Evolutionary conservation across 2,113 vertebrate species (phyloP).

Genomic region (Ceyx melanurus): DNA sequence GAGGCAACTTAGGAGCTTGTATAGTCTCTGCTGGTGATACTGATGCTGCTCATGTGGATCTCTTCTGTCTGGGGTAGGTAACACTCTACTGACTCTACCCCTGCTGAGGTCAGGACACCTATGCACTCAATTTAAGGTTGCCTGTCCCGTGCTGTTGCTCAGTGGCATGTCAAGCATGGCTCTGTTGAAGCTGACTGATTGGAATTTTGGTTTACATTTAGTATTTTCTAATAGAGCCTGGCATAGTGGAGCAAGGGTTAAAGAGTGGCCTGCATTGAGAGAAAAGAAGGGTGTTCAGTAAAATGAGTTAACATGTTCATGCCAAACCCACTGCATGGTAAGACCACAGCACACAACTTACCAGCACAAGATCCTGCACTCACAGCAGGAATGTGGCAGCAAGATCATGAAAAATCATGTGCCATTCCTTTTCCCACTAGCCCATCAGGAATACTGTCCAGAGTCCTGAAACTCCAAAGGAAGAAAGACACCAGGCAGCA

Average conservation of each 20-base stretch:
- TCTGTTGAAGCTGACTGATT: not conserved
- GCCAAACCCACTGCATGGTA: not conserved
- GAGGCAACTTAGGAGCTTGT: not conserved
- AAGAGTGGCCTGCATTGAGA: not conserved
- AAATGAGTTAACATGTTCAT: not conserved
- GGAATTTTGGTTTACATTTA: not conserved
- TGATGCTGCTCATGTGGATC: accelerated
- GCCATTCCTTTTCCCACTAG: not conserved
- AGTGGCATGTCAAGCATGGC: accelerated
- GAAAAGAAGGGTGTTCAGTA: accelerated
- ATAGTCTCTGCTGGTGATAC: accelerated
- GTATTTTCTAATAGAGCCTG: not conserved
- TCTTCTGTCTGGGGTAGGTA: not conserved
- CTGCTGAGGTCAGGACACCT: not conserved
- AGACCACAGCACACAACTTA: not conserved
- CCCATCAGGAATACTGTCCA: not conserved
- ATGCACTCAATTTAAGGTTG: no score
- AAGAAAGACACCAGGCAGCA: not conserved
- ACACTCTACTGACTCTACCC: accelerated
- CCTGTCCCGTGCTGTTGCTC: accelerated
- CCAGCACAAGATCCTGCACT: accelerated
- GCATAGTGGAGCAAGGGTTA: not conserved
- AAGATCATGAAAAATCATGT: not conserved
- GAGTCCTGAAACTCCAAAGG: not conserved
- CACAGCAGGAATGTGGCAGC: not conserved